These are phyloP conservation scores for rabbit (Oryctolagus cuniculus) DNA, from an alignment of 2,113 vertebrate species.

Conservation along the genomic window mOryCun1.1 NC_091434.1:64424001-64424500, in stretches of 20 bases:
- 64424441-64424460: neutral
- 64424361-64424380: neutral
- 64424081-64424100: no score
- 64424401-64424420: slow-evolving; percentile 2
- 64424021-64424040: no score
- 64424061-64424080: no score
- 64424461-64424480: neutral
- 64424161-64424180: no score
- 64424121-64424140: no score
- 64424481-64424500: neutral
- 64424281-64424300: neutral
- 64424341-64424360: neutral
- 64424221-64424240: neutral
- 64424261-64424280: neutral
- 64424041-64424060: no score
- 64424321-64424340: neutral
- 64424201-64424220: no score
- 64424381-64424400: neutral
- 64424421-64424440: neutral
- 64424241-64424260: neutral
- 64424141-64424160: no score
- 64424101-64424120: no score
- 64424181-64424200: no score
- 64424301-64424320: neutral
- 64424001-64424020: no score